A percentile compares a stretch with the other conserved stretches of the same genome.
phyloP scores from a whole-genome alignment of 1,140 invertebrate genomes.

The Drosophila repletoides region DNA sequence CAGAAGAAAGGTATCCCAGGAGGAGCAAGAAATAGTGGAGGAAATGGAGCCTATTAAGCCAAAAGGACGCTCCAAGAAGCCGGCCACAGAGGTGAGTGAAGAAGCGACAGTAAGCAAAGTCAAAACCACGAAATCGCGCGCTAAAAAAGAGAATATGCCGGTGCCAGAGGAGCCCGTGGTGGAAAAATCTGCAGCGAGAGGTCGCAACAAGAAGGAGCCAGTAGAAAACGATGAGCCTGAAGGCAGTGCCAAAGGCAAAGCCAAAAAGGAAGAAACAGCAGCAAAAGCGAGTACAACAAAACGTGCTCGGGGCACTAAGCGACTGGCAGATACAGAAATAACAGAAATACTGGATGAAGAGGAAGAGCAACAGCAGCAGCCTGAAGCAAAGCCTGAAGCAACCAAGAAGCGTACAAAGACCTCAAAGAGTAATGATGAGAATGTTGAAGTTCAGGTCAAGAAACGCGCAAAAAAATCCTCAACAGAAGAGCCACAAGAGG shows the following conservation, averaged over 20 bases:
- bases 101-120: conserved; percentile 18
- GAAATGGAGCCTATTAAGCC: conserved; percentile 28
- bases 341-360: conserved; percentile 28
- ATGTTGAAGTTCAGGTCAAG: conserved; percentile 14
- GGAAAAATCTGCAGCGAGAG: too few species aligned
- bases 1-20: conserved; percentile 4
- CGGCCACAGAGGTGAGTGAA: conserved; percentile 16
- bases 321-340: conserved; percentile 38
- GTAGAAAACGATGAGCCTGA: too few species aligned
- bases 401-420: conserved; percentile 33
- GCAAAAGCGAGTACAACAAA: conserved; percentile 13
- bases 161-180: conserved; percentile 2
- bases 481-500: conserved; percentile 1
- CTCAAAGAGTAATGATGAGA: conserved; percentile 8
- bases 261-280: conserved; percentile 19
- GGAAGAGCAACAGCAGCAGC: conserved; percentile 13
- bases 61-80: conserved; percentile 52
- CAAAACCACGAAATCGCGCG: conserved; percentile 11
- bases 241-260: conserved; percentile 10
- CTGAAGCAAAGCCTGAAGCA: not conserved
- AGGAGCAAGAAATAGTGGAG: conserved; percentile 5
- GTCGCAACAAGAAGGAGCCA: too few species aligned
- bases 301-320: conserved; percentile 24
- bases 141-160: conserved; percentile 35
- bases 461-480: conserved; percentile 21